Base-by-base conservation (phyloP, 1,140 invertebrate species). In the Drosophila asahinai region DNA sequence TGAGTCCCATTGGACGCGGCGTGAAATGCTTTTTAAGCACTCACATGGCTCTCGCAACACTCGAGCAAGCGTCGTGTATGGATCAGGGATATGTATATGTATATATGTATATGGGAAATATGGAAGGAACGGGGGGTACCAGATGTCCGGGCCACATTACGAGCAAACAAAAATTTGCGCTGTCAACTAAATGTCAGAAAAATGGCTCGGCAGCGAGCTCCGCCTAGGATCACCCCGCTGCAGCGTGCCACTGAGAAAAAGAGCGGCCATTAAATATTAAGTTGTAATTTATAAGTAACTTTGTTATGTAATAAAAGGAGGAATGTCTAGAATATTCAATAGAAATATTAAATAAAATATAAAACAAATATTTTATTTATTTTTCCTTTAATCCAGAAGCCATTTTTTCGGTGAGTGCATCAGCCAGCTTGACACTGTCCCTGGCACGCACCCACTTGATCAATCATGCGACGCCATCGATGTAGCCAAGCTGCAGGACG, bases 101-200 rank as follows among this genome's bases (percentile, higher is more conserved):
- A 33, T 38, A 3, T 14, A 51, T 38, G 12, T 43, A 30, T 60
- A 14, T 12, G 51, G 51, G 6, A 40, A 15, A 22, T 19, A 25
- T 12, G n/a, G 4, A 15, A 2, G 6, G n/a, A 55, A 5, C 14
- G 42, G 14, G 11, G 22, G 51, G 40, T 19, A 36, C 52, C 65
- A 60, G 68, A 83, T 52, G 80, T 68, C 54, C 80, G 49, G 76
- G 62, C 47, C 73, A 80, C 84, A 90, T 89, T 89, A 83, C 84
- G 81, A 74, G 77, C 84, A 89, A 90, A 89, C 86, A 90, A 90
- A 86, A 89, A 90, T 89, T 90, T 90, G 81, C 81, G 79, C 86
- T 89, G 84, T 89, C 84, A 90, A 89, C 84, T 89, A 89, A 89
- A 89, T 89, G 84, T 89, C 84, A 89, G 84, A 90, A 89, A 89